phyloP scores from a whole-genome alignment of 1,140 invertebrate species.

The Ostrea edulis region DNA sequence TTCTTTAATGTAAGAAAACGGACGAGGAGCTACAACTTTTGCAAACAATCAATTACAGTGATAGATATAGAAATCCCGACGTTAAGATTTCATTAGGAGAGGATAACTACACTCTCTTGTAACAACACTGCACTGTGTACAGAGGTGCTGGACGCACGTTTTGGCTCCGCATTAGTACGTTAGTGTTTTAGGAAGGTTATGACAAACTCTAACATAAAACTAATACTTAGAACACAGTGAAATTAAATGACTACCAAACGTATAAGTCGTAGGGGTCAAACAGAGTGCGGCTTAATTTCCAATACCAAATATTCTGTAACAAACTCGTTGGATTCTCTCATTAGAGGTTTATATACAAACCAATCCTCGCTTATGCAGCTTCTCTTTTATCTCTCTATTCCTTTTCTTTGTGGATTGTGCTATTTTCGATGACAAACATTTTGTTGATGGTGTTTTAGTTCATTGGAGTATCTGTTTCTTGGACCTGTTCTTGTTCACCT shows the following conservation, averaged over 20 bases:
- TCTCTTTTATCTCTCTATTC: not conserved
- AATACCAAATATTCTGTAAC: not conserved
- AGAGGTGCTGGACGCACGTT: not conserved
- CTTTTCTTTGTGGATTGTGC: not conserved
- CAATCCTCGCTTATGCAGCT: not conserved
- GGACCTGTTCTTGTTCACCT: constrained; percentile 1
- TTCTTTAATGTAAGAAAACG: not conserved
- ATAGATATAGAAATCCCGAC: not conserved
- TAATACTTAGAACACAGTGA: not conserved
- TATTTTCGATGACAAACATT: not conserved
- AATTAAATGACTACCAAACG: not conserved
- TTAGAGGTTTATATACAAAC: not conserved
- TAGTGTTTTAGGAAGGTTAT: not conserved
- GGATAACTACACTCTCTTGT: not conserved
- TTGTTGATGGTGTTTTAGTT: constrained; percentile 24
- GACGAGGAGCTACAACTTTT: not conserved
- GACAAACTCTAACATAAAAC: not conserved
- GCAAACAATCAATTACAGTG: constrained; percentile 16
- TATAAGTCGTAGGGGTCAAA: constrained; percentile 15
- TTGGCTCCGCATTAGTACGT: not conserved
- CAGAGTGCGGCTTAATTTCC: constrained; percentile 14
- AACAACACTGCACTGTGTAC: not conserved
- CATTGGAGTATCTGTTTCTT: not conserved
- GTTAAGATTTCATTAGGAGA: not conserved
- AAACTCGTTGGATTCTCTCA: not conserved